Conservation (phyloP, 1,140 invertebrate genomes). For the Sycobia sp. region DNA sequence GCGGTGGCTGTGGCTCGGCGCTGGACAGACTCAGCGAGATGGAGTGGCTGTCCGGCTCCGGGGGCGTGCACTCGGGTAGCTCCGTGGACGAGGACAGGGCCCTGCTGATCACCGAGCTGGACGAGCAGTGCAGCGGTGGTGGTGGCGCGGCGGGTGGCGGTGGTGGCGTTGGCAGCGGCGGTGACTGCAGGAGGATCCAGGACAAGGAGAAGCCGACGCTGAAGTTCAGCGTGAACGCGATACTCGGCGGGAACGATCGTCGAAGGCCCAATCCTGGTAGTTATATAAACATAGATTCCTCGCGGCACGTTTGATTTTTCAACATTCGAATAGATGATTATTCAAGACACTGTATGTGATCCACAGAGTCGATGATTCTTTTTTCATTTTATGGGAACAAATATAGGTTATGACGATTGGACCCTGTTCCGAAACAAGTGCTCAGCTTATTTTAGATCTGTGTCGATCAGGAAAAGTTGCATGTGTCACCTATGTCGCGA, state of each 20-base stretch:
- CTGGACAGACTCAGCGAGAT: constrained; percentile 53
- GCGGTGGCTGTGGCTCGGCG: constrained; percentile 33
- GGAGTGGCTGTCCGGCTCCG: constrained; percentile 52
- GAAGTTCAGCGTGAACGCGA: constrained; percentile 92
- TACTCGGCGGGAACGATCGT: constrained; percentile 72
- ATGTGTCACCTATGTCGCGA: no score
- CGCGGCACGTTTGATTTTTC: no score
- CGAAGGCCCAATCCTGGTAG: constrained; percentile 58
- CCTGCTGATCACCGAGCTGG: constrained; percentile 46
- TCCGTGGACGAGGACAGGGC: constrained; percentile 53
- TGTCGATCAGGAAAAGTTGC: no score
- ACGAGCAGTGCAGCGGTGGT: constrained; percentile 50
- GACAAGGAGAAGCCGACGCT: constrained; percentile 75
- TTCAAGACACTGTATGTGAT: no score
- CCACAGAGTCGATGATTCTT: no score
- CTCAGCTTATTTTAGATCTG: no score
- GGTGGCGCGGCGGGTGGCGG: constrained; percentile 53
- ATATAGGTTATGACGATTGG: no score
- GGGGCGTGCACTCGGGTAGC: constrained; percentile 53
- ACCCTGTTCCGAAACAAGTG: no score
- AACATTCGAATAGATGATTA: no score
- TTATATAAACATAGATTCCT: no score
- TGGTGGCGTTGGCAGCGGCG: constrained; percentile 42
- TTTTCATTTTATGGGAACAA: no score
- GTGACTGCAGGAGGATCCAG: constrained; percentile 51